A percentile compares a stretch with the other conserved stretches of the same genome.
Conservation (phyloP, 2,888 invertebrate genomes). For the Ommatoiulus sabulosus region DNA sequence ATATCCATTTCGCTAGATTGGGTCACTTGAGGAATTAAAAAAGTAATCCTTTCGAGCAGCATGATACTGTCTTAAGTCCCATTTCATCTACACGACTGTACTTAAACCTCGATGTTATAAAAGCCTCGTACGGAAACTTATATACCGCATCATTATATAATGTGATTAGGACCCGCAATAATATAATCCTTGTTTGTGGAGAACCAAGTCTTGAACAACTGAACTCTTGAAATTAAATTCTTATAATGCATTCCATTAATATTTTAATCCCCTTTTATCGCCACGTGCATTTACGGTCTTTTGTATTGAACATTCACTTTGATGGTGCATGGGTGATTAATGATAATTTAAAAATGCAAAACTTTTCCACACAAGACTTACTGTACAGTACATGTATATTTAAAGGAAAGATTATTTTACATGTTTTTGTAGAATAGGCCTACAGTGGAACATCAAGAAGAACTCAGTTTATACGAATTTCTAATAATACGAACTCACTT, state of each 20-base stretch:
- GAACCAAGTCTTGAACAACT: not conserved
- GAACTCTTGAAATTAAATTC: not conserved
- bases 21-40: constrained; percentile 15
- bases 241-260: not conserved
- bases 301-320: not conserved
- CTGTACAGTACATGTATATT: too few relatives aligned
- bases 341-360: too few relatives aligned
- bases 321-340: too few relatives aligned
- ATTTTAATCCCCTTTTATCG: not conserved
- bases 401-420: too few relatives aligned
- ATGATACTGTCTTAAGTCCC: not conserved
- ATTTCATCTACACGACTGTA: not conserved
- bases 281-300: not conserved
- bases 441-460: too few relatives aligned
- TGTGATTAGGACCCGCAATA: not conserved
- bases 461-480: too few relatives aligned
- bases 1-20: not conserved
- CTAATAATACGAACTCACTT: too few relatives aligned
- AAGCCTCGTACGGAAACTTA: not conserved
- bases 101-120: not conserved
- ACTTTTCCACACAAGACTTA: too few relatives aligned
- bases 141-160: not conserved
- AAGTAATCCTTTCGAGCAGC: not conserved
- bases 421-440: too few relatives aligned
- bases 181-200: not conserved